Percentiles rank a stretch among this genome's conserved stretches.
Conservation (phyloP, 2,113 vertebrate species). For the Nibea albiflora region DNA sequence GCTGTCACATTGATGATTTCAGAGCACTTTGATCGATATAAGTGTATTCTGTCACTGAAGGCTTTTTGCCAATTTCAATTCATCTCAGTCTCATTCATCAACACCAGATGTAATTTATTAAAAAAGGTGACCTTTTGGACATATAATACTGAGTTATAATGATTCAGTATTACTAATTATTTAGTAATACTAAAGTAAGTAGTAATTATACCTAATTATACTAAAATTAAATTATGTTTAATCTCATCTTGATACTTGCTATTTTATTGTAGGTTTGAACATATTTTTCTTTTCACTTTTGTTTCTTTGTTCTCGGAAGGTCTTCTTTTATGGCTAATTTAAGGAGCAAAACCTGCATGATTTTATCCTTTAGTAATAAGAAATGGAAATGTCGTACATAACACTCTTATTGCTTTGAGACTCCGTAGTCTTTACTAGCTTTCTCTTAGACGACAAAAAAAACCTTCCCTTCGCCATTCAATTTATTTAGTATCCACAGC, state of each 20-base stretch:
- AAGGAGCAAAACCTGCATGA: too few species aligned
- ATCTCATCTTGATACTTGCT: not conserved
- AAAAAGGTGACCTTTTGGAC: not conserved
- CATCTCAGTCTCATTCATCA: not conserved
- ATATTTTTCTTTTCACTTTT: not conserved
- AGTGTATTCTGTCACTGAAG: not conserved
- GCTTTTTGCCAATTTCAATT: not conserved
- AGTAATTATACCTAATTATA: not conserved
- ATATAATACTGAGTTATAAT: too few species aligned
- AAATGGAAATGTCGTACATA: not conserved
- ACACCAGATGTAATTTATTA: not conserved
- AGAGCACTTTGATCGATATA: not conserved
- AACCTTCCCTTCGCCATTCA: slow-evolving; percentile 17
- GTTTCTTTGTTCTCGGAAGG: not conserved
- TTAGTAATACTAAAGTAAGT: too few species aligned
- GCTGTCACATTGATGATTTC: slow-evolving; percentile 13
- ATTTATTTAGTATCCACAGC: slow-evolving; percentile 56
- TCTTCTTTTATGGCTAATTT: not conserved
- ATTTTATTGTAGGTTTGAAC: not conserved
- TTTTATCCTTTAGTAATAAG: not conserved
- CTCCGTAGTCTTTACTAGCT: slow-evolving; percentile 3
- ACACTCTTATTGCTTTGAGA: not conserved
- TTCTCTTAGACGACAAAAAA: slow-evolving; percentile 9
- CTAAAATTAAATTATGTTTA: not conserved
- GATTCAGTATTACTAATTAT: too few species aligned